These are phyloP conservation scores for Rhodeus uyekii DNA, from an alignment of 2,797 vertebrate genomes.

Conservation along the genomic window DNA sequence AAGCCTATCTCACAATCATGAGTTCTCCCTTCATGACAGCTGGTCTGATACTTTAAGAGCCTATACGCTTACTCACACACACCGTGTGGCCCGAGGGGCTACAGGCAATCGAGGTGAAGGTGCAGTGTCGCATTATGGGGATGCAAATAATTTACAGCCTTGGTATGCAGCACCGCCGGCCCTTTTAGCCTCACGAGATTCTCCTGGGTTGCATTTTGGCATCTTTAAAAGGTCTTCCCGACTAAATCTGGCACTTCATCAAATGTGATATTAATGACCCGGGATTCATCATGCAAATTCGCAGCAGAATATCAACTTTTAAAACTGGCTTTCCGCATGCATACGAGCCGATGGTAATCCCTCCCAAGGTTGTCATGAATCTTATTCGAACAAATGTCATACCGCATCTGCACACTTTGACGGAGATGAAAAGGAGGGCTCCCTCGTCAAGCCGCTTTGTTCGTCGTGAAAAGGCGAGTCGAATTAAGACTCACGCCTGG, in stretches of 20 bases:
- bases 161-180: slow-evolving; percentile 35
- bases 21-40: slow-evolving; percentile 10
- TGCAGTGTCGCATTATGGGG: slow-evolving; percentile 30
- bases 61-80: neutral
- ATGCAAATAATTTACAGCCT: slow-evolving; percentile 51
- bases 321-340: slow-evolving; percentile 30
- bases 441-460: slow-evolving; percentile 40
- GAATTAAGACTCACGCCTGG: slow-evolving; percentile 39
- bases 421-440: slow-evolving; percentile 46
- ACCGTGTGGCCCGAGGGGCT: slow-evolving; percentile 12
- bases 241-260: slow-evolving; percentile 55
- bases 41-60: slow-evolving; percentile 19
- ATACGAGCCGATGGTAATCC: slow-evolving; percentile 34
- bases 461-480: slow-evolving; percentile 24
- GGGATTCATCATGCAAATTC: slow-evolving; percentile 57
- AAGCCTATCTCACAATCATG: slow-evolving; percentile 32
- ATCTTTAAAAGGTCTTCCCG: slow-evolving; percentile 46
- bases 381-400: slow-evolving; percentile 52
- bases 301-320: slow-evolving; percentile 47
- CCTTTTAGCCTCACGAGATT: slow-evolving; percentile 41
- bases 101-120: slow-evolving; percentile 29
- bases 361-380: slow-evolving; percentile 60
- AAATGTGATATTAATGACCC: slow-evolving; percentile 57
- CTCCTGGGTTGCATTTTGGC: slow-evolving; percentile 37
- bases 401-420: slow-evolving; percentile 50